Conservation (phyloP, 2,113 vertebrate genomes). For the Acrocephalus arundinaceus region DNA sequence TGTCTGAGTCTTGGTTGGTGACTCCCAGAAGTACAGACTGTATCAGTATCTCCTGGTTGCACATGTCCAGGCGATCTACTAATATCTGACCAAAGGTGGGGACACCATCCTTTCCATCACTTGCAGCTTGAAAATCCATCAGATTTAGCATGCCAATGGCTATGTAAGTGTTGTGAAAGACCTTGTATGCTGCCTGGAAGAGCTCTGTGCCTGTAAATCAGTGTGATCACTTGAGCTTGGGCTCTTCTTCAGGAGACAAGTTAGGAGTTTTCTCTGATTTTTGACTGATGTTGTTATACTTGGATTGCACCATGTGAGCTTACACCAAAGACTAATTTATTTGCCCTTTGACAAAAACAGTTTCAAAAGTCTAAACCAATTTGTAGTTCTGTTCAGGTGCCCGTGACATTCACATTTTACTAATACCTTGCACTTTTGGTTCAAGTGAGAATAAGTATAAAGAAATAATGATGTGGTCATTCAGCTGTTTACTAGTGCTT, state of each 20-base stretch:
- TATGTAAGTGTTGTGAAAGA: neutral
- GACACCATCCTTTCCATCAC: neutral
- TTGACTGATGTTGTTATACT: neutral
- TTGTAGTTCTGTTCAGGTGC: neutral
- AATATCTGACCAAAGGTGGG: neutral
- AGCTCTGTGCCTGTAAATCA: accelerated
- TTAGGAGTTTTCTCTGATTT: neutral
- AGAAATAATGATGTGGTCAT: neutral
- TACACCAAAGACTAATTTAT: neutral
- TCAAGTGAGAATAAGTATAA: neutral
- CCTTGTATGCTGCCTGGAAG: accelerated
- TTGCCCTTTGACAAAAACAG: neutral
- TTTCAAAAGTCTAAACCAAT: neutral
- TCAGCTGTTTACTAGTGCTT: neutral
- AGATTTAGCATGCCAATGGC: neutral
- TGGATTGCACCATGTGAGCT: neutral
- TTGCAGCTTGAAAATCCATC: neutral
- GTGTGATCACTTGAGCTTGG: neutral
- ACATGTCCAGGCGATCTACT: neutral
- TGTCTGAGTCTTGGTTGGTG: neutral
- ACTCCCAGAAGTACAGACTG: neutral
- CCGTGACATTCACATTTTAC: neutral
- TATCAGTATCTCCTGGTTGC: neutral
- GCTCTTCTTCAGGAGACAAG: neutral
- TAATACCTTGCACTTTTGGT: neutral